Evolutionary conservation across 2,888 invertebrate genomes (phyloP).

Genomic region (Amphipoea oculea): DNA sequence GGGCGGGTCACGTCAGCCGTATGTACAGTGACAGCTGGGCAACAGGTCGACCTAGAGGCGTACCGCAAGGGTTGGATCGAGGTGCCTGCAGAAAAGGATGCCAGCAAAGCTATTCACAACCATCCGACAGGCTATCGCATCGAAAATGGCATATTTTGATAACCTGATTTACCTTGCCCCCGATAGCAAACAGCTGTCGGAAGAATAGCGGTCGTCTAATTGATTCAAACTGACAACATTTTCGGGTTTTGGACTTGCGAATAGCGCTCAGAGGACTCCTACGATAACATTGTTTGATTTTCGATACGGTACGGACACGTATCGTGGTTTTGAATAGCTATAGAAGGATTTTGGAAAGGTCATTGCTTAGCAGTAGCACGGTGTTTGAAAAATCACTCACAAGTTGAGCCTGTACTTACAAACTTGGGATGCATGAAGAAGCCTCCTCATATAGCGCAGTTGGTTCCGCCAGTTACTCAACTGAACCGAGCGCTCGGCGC

Average conservation of each 20-base stretch:
- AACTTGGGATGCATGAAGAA: too few relatives aligned
- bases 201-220: background rate
- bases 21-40: background rate
- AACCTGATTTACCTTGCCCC: background rate
- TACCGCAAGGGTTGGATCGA: background rate
- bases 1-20: background rate
- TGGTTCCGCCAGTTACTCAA: too few relatives aligned
- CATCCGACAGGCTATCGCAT: background rate
- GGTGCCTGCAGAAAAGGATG: background rate
- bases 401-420: too few relatives aligned
- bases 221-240: too few relatives aligned
- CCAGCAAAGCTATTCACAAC: background rate
- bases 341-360: too few relatives aligned
- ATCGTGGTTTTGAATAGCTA: background rate
- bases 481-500: too few relatives aligned
- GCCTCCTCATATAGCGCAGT: too few relatives aligned
- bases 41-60: background rate
- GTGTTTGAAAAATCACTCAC: too few relatives aligned
- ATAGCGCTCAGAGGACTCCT: background rate
- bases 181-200: too few relatives aligned
- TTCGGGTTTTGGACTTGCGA: too few relatives aligned
- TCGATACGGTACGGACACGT: background rate
- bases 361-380: too few relatives aligned
- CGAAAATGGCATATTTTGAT: background rate
- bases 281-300: background rate